Percentiles rank a stretch among this genome's conserved stretches.
Evolutionary conservation across 2,888 invertebrate genomes (phyloP).

Genomic region (Idaea dimidiata): DNA sequence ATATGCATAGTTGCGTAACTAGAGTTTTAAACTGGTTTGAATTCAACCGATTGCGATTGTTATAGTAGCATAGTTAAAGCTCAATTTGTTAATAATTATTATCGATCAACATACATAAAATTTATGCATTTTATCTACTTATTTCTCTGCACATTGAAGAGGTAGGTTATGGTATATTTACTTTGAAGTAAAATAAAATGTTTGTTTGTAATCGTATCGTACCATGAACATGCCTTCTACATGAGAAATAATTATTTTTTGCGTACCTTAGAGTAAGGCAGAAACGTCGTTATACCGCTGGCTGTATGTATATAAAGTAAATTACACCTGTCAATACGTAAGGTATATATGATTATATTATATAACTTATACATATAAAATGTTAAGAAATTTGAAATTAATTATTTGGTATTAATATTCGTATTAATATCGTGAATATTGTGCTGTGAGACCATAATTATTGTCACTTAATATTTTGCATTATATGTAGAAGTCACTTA

Average conservation of each 20-base stretch:
- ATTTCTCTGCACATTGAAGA: background rate
- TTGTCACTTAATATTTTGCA: conserved; percentile 46
- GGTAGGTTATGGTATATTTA: background rate
- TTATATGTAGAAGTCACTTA: conserved; percentile 34
- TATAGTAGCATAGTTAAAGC: conserved; percentile 59
- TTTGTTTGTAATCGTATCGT: conserved; percentile 23
- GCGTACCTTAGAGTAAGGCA: conserved; percentile 43
- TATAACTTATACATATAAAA: conserved; percentile 1
- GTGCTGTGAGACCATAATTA: conserved; percentile 54
- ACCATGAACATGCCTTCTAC: conserved; percentile 74
- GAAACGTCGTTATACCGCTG: conserved; percentile 36
- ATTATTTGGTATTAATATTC: conserved; percentile 6
- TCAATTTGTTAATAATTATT: conserved; percentile 61
- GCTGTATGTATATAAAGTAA: conserved; percentile 46
- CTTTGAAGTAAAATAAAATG: conserved; percentile 22
- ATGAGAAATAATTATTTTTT: conserved; percentile 51
- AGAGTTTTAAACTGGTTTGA: conserved; percentile 17
- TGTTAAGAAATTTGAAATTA: conserved; percentile 19
- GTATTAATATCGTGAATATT: conserved; percentile 39
- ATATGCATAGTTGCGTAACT: conserved; percentile 28
- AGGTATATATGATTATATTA: conserved; percentile 24
- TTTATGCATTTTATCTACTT: conserved; percentile 32
- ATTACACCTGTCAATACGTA: conserved; percentile 53
- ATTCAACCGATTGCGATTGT: conserved; percentile 12
- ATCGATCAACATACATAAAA: conserved; percentile 31